These are phyloP conservation scores for Uropetala carovei DNA, from an alignment of 2,888 invertebrate genomes.

Conservation along the genomic window DNA sequence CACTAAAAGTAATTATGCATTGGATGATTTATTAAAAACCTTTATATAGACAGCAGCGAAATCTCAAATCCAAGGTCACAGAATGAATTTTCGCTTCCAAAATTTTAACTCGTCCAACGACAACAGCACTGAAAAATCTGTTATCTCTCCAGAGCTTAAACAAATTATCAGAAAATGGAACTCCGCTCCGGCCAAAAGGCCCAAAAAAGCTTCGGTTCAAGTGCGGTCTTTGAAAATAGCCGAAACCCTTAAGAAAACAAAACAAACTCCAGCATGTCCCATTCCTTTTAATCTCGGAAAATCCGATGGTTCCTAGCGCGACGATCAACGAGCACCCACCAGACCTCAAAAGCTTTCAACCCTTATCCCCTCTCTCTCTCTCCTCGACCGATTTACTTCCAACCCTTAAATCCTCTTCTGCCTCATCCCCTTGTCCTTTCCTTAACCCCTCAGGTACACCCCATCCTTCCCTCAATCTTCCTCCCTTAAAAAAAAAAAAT, in stretches of 20 bases:
- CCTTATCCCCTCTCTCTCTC: neutral
- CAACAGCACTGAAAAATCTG: too few relatives aligned
- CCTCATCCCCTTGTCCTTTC: neutral
- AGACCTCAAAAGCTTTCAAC: conserved; percentile 16
- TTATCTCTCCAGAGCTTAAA: too few relatives aligned
- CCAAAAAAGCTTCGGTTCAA: neutral
- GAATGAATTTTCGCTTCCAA: too few relatives aligned
- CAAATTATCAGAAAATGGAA: neutral
- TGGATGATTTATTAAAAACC: too few relatives aligned
- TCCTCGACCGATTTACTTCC: conserved; percentile 40
- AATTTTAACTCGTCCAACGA: too few relatives aligned
- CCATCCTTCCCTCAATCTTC: conserved; percentile 10
- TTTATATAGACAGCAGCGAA: too few relatives aligned
- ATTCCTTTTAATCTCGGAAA: conserved; percentile 3
- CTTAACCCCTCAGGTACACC: conserved; percentile 32
- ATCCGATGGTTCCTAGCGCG: neutral
- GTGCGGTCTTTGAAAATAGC: neutral
- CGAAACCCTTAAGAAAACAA: neutral
- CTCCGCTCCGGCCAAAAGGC: neutral
- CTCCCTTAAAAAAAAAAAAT: conserved; percentile 19
- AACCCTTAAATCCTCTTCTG: conserved; percentile 23
- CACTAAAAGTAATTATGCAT: too few relatives aligned
- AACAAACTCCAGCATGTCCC: neutral
- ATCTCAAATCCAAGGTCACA: too few relatives aligned
- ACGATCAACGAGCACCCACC: conserved; percentile 34